Percentiles rank a stretch among this genome's conserved stretches.
phyloP scores from a whole-genome alignment of 2,113 vertebrate genomes.

The Trinectes maculatus region DNA sequence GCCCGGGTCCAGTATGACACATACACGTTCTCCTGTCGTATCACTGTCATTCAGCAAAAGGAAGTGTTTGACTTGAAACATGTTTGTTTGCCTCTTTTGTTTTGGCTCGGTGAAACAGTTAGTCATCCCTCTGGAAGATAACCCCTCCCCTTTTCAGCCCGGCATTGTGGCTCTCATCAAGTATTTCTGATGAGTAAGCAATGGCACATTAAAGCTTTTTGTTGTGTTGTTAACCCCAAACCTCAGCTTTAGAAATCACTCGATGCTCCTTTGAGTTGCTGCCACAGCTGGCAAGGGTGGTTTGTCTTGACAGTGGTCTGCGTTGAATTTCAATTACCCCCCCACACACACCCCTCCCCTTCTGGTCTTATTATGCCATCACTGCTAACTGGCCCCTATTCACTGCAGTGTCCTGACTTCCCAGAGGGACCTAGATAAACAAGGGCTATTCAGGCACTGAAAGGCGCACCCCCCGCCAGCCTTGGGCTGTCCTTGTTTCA shows the following conservation, averaged over 20 bases:
- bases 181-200: conserved; percentile 37
- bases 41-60: conserved; percentile 4
- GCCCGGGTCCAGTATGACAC: conserved; percentile 6
- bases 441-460: conserved; percentile 72
- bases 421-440: conserved; percentile 77
- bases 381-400: conserved; percentile 76
- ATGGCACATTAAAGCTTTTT: background rate
- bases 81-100: background rate
- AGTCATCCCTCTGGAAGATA: background rate
- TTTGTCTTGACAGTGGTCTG: conserved; percentile 64
- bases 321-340: conserved; percentile 73
- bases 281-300: conserved; percentile 67
- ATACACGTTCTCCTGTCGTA: background rate
- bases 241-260: conserved; percentile 26
- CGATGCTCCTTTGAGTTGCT: conserved; percentile 52
- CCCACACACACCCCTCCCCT: background rate
- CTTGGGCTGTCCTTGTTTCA: conserved; percentile 63
- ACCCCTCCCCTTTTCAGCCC: background rate
- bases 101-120: conserved; percentile 5
- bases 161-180: no score
- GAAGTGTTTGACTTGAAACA: conserved; percentile 11
- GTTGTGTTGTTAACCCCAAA: conserved; percentile 26
- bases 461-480: conserved; percentile 51
- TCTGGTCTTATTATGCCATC: conserved; percentile 67
- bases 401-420: conserved; percentile 77